Evolutionary conservation across 2,113 vertebrate genomes (phyloP), one percentile per base, ranked within the genome.

Genomic region (Apteryx mantelli): DNA sequence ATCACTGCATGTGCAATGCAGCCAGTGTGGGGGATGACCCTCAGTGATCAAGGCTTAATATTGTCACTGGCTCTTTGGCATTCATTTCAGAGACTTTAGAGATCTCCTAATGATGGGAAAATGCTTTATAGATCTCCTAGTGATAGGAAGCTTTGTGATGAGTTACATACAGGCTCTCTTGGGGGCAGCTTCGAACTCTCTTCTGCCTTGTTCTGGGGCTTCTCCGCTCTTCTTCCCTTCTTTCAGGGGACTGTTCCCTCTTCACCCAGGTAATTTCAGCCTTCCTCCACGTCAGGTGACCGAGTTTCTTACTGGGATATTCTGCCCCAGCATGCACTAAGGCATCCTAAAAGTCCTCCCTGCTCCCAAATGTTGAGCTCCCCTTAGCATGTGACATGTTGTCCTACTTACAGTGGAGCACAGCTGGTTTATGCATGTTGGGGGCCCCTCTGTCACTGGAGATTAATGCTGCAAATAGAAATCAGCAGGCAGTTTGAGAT

Each of bases 1-100:
- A 93, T 92, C 10, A 0, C 83, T n/a, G 61, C 0, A 0, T 0
- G 5, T 0, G 1, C 42, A 8, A 3, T 0, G 1, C 5, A 28
- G 78, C 38, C 0, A 0, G 6, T 26, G 78, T 0, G 2, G 44
- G 55, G 86, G 18, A n/a, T 34, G 4, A 40, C 76, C 88, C 52
- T 91, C 42, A 1, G 2, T 76, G 55, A 93, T 53, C 60, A 55
- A 66, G 64, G 68, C 42, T 83, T 86, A 21, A 26, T 75, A 90
- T 66, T 86, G 63, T 58, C 66, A 9, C 53, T 88, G 68, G 73
- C 46, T 95, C 42, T 68, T 77, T 77, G 71, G 28, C 25, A 44
- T 88, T 83, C 6, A 6, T 75, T 94, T 60, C 53, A 46, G 55
- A 82, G 65, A 55, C 53, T 78, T 48, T 11, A 5, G 81, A 82